Evolutionary conservation across 2,888 invertebrate genomes (phyloP).

Genomic region (Mallateleia sp.): DNA sequence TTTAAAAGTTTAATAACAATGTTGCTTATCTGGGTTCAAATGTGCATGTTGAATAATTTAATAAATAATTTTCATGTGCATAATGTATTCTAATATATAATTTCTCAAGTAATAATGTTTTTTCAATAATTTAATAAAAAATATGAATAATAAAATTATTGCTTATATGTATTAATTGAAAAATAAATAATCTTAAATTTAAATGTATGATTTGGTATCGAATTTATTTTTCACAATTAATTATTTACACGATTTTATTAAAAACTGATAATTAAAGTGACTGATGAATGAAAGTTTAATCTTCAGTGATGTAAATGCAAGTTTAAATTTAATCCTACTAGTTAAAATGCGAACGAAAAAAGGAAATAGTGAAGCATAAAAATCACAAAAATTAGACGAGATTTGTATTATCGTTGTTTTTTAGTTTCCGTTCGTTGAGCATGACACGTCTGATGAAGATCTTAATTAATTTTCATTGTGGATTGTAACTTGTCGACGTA

Average conservation of each 20-base stretch:
- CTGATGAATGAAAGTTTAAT: not conserved
- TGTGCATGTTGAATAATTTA: too few relatives aligned
- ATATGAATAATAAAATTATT: too few relatives aligned
- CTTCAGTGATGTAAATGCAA: not conserved
- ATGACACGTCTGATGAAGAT: constrained; percentile 29
- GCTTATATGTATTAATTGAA: too few relatives aligned
- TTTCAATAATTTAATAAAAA: too few relatives aligned
- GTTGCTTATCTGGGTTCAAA: too few relatives aligned
- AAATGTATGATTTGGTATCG: too few relatives aligned
- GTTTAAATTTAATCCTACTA: constrained; percentile 3
- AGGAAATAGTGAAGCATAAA: not conserved
- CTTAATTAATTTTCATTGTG: constrained; percentile 31
- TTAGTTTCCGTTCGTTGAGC: constrained; percentile 6
- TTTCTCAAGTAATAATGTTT: too few relatives aligned
- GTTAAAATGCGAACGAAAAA: not conserved
- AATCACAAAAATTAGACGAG: constrained; percentile 25
- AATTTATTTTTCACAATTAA: not conserved
- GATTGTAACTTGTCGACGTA: constrained; percentile 14
- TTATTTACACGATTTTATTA: not conserved
- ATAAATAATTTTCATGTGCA: too few relatives aligned
- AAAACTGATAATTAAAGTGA: not conserved
- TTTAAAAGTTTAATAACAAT: too few relatives aligned
- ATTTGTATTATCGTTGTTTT: constrained; percentile 27
- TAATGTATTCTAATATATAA: too few relatives aligned
- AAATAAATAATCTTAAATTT: too few relatives aligned